Percentiles rank a stretch among this genome's conserved stretches.
phyloP scores from a whole-genome alignment of 2,113 vertebrate species.

The Notechis scutatus region DNA sequence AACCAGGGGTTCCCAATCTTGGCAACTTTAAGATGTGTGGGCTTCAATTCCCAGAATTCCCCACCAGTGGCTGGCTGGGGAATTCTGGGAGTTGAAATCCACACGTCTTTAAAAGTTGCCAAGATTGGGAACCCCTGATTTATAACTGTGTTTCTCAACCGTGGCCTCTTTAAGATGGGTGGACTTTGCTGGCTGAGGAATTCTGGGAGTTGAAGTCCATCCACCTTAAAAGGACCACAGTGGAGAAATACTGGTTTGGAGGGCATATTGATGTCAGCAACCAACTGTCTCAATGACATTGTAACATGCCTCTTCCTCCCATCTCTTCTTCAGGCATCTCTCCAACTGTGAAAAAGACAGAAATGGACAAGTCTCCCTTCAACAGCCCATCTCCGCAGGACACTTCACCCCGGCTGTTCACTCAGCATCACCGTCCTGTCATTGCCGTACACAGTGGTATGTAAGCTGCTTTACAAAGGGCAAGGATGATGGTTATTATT shows the following conservation, averaged over 20 bases:
- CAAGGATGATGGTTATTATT: not conserved
- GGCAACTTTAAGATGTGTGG: not conserved
- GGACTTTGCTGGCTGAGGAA: not conserved
- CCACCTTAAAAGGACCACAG: not conserved
- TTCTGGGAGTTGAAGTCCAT: not conserved
- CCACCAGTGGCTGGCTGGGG: too few relatives aligned
- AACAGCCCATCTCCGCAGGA: slow-evolving; percentile 92
- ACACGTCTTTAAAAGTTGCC: not conserved
- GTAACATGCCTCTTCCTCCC: fast-evolving
- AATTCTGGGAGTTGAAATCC: not conserved
- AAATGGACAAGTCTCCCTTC: slow-evolving; percentile 88
- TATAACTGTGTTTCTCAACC: not conserved
- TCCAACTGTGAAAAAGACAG: slow-evolving; percentile 93
- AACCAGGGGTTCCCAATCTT: not conserved
- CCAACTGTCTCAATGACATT: not conserved
- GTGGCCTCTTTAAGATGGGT: not conserved
- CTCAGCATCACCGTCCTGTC: slow-evolving; percentile 96
- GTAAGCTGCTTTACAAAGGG: slow-evolving; percentile 36
- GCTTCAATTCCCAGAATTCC: too few relatives aligned
- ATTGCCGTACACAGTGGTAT: slow-evolving; percentile 97
- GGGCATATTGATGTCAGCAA: not conserved
- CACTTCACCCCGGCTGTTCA: slow-evolving; percentile 90
- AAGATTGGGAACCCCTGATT: not conserved
- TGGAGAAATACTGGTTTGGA: not conserved
- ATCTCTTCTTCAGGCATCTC: slow-evolving; percentile 78